Evolutionary conservation across 2,888 invertebrate species (phyloP).

Genomic region (Ypsolopha sequella): DNA sequence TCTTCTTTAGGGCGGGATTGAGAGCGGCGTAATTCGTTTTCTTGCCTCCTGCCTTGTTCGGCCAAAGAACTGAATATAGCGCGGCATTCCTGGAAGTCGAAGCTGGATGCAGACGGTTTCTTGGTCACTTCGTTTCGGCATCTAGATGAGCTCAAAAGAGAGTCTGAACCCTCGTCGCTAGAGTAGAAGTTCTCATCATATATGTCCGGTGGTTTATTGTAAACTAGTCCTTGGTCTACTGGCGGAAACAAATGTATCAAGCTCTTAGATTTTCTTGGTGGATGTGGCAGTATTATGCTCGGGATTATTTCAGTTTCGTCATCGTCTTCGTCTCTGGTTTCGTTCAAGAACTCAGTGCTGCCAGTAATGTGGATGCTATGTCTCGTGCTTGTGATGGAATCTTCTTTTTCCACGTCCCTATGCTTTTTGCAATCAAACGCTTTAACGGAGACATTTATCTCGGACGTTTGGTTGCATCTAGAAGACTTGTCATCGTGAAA

Average conservation of each 20-base stretch:
- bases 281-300: constrained; percentile 82
- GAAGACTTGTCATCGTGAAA: constrained; percentile 40
- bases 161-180: constrained; percentile 79
- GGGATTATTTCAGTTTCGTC: constrained; percentile 81
- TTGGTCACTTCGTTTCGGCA: constrained; percentile 48
- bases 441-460: constrained; percentile 46
- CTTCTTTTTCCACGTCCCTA: constrained; percentile 54
- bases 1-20: constrained; percentile 54
- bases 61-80: constrained; percentile 70
- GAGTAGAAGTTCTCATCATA: constrained; percentile 72
- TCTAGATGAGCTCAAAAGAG: constrained; percentile 75
- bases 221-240: constrained; percentile 69
- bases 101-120: constrained; percentile 41
- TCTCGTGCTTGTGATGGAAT: constrained; percentile 65
- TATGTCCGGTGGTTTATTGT: constrained; percentile 63
- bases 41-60: constrained; percentile 59
- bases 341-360: constrained; percentile 58
- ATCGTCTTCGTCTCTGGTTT: constrained; percentile 52
- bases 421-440: constrained; percentile 42
- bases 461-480: constrained; percentile 51
- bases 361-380: constrained; percentile 62
- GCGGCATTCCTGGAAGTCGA: constrained; percentile 65
- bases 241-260: constrained; percentile 77
- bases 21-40: constrained; percentile 35
- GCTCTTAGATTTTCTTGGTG: constrained; percentile 81